Conservation (phyloP, 92 coral and sea anemone genomes). For the Epizoanthus fatuus region DNA sequence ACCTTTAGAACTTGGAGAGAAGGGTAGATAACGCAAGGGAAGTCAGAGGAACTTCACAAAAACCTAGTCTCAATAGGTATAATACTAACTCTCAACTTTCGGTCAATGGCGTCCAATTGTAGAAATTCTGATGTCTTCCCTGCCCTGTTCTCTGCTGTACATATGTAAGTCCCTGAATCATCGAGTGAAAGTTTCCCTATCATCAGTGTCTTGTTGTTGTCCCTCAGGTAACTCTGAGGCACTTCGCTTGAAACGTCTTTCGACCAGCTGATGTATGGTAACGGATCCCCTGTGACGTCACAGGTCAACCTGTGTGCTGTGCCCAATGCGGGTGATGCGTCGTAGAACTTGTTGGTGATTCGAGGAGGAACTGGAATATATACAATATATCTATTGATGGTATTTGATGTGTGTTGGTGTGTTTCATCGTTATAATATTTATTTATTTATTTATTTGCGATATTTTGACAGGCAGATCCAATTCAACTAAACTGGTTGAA, state of each 20-base stretch:
- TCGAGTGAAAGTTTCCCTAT: background rate
- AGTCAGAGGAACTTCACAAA: too few species aligned
- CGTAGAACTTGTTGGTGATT: background rate
- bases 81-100: too few species aligned
- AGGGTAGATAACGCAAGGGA: too few species aligned
- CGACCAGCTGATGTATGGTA: background rate
- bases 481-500: too few species aligned
- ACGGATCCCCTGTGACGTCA: background rate
- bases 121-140: background rate
- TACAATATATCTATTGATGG: too few species aligned
- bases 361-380: too few species aligned
- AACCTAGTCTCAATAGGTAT: too few species aligned
- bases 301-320: background rate
- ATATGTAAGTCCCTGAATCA: background rate
- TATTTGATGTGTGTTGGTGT: too few species aligned
- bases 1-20: too few species aligned
- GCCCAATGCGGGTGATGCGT: background rate
- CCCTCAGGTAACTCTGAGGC: background rate
- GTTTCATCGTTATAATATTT: too few species aligned
- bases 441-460: too few species aligned
- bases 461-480: too few species aligned
- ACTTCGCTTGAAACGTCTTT: background rate
- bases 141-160: background rate
- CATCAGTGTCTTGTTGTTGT: background rate
- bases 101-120: background rate